Percentiles rank a stretch among this genome's conserved stretches.
These are phyloP conservation scores for Zygaena filipendulae DNA, from an alignment of 2,888 invertebrate genomes.

Conservation along the genomic window DNA sequence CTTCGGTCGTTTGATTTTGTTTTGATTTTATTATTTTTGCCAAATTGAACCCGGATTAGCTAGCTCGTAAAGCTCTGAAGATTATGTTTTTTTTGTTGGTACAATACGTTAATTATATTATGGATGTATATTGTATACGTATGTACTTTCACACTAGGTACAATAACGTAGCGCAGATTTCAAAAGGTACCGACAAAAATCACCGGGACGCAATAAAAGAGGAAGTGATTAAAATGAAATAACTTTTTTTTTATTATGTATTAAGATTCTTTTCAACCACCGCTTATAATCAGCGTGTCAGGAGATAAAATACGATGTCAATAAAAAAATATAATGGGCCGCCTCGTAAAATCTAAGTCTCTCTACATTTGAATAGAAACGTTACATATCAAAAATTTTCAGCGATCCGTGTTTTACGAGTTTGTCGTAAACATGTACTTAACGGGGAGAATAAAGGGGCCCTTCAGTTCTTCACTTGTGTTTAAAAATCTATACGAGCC, in stretches of 20 bases:
- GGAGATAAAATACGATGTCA: constrained; percentile 56
- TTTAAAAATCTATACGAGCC: constrained; percentile 45
- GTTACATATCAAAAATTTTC: constrained; percentile 69
- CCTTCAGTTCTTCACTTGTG: constrained; percentile 34
- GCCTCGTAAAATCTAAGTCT: constrained; percentile 54
- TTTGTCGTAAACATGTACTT: constrained; percentile 64
- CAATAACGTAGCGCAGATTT: neutral
- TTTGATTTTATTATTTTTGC: too few relatives aligned
- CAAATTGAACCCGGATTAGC: too few relatives aligned
- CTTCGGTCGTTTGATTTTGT: too few relatives aligned
- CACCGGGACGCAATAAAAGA: constrained; percentile 29
- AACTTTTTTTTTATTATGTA: constrained; percentile 50
- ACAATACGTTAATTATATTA: too few relatives aligned
- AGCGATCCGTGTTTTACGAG: constrained; percentile 68
- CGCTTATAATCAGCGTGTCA: constrained; percentile 51
- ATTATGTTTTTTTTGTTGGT: too few relatives aligned
- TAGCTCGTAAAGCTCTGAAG: too few relatives aligned
- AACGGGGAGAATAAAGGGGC: constrained; percentile 47
- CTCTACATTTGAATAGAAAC: constrained; percentile 68
- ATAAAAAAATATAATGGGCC: constrained; percentile 63
- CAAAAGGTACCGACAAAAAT: constrained; percentile 5
- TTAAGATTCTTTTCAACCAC: constrained; percentile 51
- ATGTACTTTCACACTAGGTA: too few relatives aligned
- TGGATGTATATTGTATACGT: too few relatives aligned
- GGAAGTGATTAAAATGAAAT: constrained; percentile 64